These are phyloP conservation scores for Neodon shergylaensis DNA, from an alignment of 2,113 vertebrate species.

Conservation along the genomic window DNA sequence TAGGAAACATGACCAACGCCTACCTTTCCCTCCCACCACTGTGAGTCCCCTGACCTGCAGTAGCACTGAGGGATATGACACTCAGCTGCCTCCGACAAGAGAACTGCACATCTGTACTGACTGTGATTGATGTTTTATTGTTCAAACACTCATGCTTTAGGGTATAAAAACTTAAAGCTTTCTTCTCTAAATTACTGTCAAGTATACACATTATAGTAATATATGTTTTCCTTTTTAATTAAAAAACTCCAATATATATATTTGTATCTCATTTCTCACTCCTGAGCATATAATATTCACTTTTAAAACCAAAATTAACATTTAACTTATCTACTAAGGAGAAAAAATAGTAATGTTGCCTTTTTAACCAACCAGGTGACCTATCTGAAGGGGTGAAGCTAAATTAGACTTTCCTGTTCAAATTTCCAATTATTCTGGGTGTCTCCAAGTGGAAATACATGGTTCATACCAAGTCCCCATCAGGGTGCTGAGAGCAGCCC, in stretches of 20 bases:
- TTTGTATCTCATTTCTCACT: conserved; percentile 53
- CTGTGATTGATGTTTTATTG: conserved; percentile 24
- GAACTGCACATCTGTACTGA: background rate
- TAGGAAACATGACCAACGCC: conserved; percentile 1
- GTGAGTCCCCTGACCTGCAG: background rate
- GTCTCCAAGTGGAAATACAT: background rate
- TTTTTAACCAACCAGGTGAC: conserved; percentile 5
- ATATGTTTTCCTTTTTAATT: conserved; percentile 66
- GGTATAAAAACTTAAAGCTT: conserved; percentile 43
- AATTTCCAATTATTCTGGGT: background rate
- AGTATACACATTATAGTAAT: conserved; percentile 53
- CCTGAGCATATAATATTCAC: conserved; percentile 54
- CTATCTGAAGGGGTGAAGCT: background rate
- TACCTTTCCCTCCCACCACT: conserved; percentile 6
- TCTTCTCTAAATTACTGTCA: conserved; percentile 57
- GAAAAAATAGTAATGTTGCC: conserved; percentile 1
- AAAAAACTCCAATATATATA: conserved; percentile 35
- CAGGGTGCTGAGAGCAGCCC: no score
- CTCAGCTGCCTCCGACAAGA: background rate
- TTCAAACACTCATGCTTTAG: conserved; percentile 6
- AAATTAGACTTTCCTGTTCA: conserved; percentile 7
- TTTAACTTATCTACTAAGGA: conserved; percentile 50
- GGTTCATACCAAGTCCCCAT: background rate
- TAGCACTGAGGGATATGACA: background rate
- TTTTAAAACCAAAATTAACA: conserved; percentile 49